Evolutionary conservation across 2,797 vertebrate species (phyloP), one percentile per base, ranked within the genome.

Genomic region (Cossypha niveicapilla): DNA sequence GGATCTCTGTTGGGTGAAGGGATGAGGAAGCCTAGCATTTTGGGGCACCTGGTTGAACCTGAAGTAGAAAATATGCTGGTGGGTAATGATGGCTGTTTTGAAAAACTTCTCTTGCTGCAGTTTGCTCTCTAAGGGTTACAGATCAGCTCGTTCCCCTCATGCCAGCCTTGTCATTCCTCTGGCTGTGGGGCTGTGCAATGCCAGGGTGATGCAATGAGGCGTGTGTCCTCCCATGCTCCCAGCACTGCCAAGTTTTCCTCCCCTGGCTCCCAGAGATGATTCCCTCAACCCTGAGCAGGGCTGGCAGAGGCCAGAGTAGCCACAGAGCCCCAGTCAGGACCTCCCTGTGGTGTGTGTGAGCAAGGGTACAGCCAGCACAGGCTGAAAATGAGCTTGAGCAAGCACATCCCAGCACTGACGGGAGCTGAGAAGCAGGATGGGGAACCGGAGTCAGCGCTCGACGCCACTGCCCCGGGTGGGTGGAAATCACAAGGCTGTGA

Each of bases 381-480:
- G 50, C 28, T 18, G 14, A 45, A 27, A 34, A 50, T 21, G 11
- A 61, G 71, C 48, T 50, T 56, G 54, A 68, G 11, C 14, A 3
- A 62, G 78, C 51, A 30, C 41, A 16, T 51, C 15, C 13, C 12
- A 22, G 68, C 19, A 11, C 34, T 6, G 28, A 37, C 54, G n/a
- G 24, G 34, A 68, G 63, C 30, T 35, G 58, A 47, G 60, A 39
- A 60, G n/a, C 16, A 39, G 35, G 8, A 16, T 53, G 48, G 35
- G 35, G n/a, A 44, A 51, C 41, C 0, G 0, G 61, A 44, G 27
- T 12, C 4, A 3, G 57, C 1, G 3, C 47, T 35, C 1, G 0
- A 45, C 5, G 2, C 48, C 22, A 0, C 19, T 44, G 48, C 72
- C 44, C 47, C 0, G 0, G 35, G 61, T 24, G 42, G 28, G 24